phyloP scores from a whole-genome alignment of 2,888 invertebrate species.

The Philopedon plagiatum region DNA sequence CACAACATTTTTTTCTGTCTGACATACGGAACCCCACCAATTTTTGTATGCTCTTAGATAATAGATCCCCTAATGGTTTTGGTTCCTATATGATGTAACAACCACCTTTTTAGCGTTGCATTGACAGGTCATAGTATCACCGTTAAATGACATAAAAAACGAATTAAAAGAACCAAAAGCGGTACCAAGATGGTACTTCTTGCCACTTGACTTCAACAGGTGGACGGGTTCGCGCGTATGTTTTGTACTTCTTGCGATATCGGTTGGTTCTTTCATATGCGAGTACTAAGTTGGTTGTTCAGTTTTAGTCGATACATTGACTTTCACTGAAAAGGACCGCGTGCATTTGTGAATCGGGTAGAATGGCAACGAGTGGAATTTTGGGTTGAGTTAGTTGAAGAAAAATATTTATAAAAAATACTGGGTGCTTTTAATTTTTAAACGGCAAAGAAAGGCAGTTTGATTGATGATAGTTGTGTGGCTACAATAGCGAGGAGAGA shows the following conservation, averaged over 20 bases:
- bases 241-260: constrained; percentile 16
- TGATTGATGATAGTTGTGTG: too few species aligned
- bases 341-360: not conserved
- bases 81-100: too few species aligned
- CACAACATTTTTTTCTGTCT: too few species aligned
- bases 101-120: too few species aligned
- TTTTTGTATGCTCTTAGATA: too few species aligned
- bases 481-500: too few species aligned
- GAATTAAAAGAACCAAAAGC: constrained; percentile 8
- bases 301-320: constrained; percentile 2
- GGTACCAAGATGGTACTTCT: constrained; percentile 22
- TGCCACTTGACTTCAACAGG: not conserved
- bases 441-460: too few species aligned
- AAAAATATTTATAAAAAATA: too few species aligned
- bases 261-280: not conserved
- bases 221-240: constrained; percentile 1
- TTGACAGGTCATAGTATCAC: constrained; percentile 7
- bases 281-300: not conserved
- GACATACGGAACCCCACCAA: too few species aligned
- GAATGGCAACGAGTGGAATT: not conserved
- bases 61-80: too few species aligned
- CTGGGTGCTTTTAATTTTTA: too few species aligned
- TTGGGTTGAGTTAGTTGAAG: too few species aligned
- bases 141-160: constrained; percentile 21
- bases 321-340: constrained; percentile 10